Conservation (phyloP, 2,888 invertebrate genomes). For the Lathronympha strigana region DNA sequence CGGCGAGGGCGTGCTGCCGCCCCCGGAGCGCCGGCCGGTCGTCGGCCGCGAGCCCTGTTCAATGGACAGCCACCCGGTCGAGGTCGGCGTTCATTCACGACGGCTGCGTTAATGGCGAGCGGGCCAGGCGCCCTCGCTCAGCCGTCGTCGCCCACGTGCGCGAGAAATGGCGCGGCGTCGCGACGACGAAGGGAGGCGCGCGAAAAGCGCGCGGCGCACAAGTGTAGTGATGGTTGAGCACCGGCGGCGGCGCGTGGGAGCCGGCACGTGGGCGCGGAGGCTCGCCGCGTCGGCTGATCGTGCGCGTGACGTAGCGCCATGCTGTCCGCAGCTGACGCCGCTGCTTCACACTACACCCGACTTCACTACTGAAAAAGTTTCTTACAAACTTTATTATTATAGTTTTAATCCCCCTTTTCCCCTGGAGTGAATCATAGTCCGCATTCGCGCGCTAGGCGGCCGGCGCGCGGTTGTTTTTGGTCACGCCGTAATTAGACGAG, state of each 20-base stretch:
- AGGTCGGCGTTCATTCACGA: conserved; percentile 82
- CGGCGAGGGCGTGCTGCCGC: conserved; percentile 81
- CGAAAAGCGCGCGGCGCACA: conserved; percentile 79
- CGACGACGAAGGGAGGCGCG: conserved; percentile 78
- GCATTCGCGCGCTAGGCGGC: conserved; percentile 63
- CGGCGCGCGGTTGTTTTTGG: conserved; percentile 73
- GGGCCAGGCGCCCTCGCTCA: conserved; percentile 73
- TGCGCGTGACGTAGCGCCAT: conserved; percentile 53
- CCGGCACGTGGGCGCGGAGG: conserved; percentile 73
- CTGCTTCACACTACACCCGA: background rate
- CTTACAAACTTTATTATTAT: background rate
- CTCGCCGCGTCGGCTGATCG: conserved; percentile 61
- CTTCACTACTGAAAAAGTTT: background rate
- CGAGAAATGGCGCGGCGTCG: conserved; percentile 83
- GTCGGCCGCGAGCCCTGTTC: conserved; percentile 77
- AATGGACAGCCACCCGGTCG: conserved; percentile 78
- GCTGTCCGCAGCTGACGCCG: conserved; percentile 27
- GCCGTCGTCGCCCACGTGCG: conserved; percentile 81
- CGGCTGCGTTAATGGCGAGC: conserved; percentile 79
- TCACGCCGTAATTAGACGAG: conserved; percentile 80
- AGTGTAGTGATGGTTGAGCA: conserved; percentile 70
- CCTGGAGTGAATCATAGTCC: conserved; percentile 69
- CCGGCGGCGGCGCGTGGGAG: conserved; percentile 61
- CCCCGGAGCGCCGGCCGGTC: conserved; percentile 70
- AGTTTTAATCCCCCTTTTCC: background rate